Evolutionary conservation across 2,888 invertebrate genomes (phyloP), one percentile per base, ranked within the genome.

Genomic region (Leptogaster cylindrica): DNA sequence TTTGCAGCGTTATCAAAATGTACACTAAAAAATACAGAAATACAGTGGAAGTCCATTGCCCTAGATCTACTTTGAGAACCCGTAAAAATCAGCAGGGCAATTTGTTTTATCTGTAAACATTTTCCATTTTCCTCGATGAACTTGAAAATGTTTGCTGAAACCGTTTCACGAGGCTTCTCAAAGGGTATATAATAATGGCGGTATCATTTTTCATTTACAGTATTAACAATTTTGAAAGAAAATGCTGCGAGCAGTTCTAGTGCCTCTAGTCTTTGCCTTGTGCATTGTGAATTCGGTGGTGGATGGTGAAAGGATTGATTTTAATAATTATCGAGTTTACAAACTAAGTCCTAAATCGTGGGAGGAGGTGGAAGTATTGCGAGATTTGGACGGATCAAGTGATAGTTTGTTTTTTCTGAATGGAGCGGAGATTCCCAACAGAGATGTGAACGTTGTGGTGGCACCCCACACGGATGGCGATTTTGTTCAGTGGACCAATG

Each of bases 271-370:
- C n/a, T n/a, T n/a, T n/a, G n/a, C n/a, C n/a, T n/a, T n/a, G n/a
- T n/a, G n/a, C n/a, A n/a, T n/a, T n/a, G n/a, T n/a, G n/a, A n/a
- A n/a, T n/a, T n/a, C n/a, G n/a, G n/a, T n/a, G n/a, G n/a, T 12
- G 10, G 46, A 12, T 23, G 46, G 25, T 0, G 25, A 46, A n/a
- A 20, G 46, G 4, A 6, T 46, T n/a, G 25, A 46, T 10, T 46
- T 46, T 2, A 46, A 46, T 10, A 78, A 79, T 66, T 76, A 79
- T 69, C 79, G 80, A 55, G 70, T 81, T 16, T 71, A 81, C 12
- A 75, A 82, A 64, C 72, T 82, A 23, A 73, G 73, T 4, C 78
- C 82, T 0, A 73, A 66, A 12, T 77, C 76, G 1, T 71, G 74
- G 12, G 74, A 70, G 2, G 80, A 83, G 12, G 72, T 81, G 10